Conservation (phyloP, 2,888 invertebrate species). For the Catocala sponsa region DNA sequence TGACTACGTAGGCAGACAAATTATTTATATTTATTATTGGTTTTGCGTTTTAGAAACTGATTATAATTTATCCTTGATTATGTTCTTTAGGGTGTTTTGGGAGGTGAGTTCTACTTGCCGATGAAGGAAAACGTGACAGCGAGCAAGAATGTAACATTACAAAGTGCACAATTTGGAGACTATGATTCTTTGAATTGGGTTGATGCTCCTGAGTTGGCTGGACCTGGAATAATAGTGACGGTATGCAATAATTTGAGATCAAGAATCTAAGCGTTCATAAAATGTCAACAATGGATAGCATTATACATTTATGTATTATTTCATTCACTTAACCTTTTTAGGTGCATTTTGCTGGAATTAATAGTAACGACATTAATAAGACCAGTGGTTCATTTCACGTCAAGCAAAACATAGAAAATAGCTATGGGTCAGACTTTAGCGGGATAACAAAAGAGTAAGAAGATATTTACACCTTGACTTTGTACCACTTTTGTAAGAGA, state of each 20-base stretch:
- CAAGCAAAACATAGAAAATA: conserved; percentile 23
- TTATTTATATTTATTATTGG: neutral
- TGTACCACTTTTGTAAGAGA: too few species aligned
- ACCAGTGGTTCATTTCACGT: conserved; percentile 40
- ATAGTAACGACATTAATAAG: conserved; percentile 53
- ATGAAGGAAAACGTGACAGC: conserved; percentile 24
- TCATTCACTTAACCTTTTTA: conserved; percentile 22
- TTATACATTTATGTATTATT: too few species aligned
- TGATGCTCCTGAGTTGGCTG: conserved; percentile 18
- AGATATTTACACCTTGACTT: neutral
- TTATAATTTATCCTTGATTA: neutral
- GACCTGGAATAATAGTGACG: conserved; percentile 55
- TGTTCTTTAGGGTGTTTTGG: conserved; percentile 49
- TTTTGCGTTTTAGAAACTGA: neutral
- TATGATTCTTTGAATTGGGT: conserved; percentile 37
- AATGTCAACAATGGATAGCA: too few species aligned
- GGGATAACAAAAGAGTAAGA: conserved; percentile 64
- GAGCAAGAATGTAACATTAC: conserved; percentile 39
- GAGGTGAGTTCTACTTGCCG: conserved; percentile 55
- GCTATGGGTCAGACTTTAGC: conserved; percentile 70
- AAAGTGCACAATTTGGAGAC: conserved; percentile 41
- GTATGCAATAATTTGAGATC: conserved; percentile 47
- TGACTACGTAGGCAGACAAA: conserved; percentile 40
- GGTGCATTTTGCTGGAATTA: conserved; percentile 66
- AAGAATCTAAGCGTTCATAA: too few species aligned